Evolutionary conservation across 2,888 invertebrate genomes (phyloP), one percentile per base, ranked within the genome.

Genomic region (Heteromyza rotundicornis): DNA sequence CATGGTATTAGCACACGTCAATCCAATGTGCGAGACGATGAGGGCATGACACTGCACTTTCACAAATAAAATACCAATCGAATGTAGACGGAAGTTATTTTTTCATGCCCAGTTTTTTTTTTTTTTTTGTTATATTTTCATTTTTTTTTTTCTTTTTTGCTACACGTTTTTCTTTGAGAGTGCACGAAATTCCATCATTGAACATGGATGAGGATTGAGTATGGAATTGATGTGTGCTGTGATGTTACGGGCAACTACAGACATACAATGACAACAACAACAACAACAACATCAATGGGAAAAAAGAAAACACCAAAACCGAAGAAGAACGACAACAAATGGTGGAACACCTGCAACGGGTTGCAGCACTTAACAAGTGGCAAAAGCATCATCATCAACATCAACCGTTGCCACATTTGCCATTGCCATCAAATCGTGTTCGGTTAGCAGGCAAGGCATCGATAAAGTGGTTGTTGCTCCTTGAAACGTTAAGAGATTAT

Each of bases 311-410:
- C n/a, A n/a, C n/a, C n/a, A n/a, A n/a, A n/a, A n/a, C n/a, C n/a
- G n/a, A 64, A 19, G 1, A 50, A 22, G 16, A 61, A 40, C 63
- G 52, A 22, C 49, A 62, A 36, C 47, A 27, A 7, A 19, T 16
- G 27, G 27, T 7, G n/a, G 20, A 61, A 32, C 54, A 59, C 47
- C 56, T 50, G 55, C 57, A 75, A 76, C 73, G 76, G 76, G 76
- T 76, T 74, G 73, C 76, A 73, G 76, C 73, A 73, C 73, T 73
- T 73, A 76, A 73, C 76, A 73, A 73, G 76, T 73, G 73, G 76
- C 73, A 76, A 73, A 74, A 76, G 76, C 73, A 73, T 73, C 73
- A 74, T 74, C 73, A 75, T 17, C 19, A 49, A 22, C 49, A 56
- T 7, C 56, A 73, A 71, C 73, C n/a, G n/a, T n/a, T 76, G 74